phyloP scores from a whole-genome alignment of 2,797 vertebrate species.

The Apogon talboti region DNA sequence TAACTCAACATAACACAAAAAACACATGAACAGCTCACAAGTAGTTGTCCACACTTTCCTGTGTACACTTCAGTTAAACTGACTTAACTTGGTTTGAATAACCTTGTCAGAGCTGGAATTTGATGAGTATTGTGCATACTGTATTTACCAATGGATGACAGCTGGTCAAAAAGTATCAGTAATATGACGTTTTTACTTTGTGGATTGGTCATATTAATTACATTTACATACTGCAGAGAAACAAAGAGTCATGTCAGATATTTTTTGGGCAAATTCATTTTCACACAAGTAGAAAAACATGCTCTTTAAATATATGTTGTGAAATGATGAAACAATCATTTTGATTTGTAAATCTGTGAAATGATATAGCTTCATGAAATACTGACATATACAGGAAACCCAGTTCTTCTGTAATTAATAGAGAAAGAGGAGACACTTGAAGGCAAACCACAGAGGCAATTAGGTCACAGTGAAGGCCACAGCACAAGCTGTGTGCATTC shows the following conservation, averaged over 20 bases:
- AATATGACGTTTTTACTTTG: not conserved
- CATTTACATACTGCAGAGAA: not conserved
- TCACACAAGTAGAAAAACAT: not conserved
- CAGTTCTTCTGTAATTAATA: not conserved
- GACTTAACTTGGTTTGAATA: no score
- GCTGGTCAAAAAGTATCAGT: not conserved
- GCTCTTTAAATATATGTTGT: not conserved
- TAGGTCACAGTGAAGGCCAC: conserved; percentile 23
- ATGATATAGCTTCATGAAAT: not conserved
- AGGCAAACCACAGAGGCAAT: conserved; percentile 7
- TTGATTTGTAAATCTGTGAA: not conserved
- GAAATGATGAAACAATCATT: not conserved
- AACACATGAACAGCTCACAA: no score
- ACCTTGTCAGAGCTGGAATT: no score
- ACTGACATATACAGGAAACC: not conserved
- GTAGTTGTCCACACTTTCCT: no score
- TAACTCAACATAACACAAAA: no score
- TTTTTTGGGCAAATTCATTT: not conserved
- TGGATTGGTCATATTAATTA: not conserved
- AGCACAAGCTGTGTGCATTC: conserved; percentile 32
- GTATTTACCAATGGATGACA: no score
- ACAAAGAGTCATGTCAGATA: not conserved
- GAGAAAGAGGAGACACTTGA: not conserved
- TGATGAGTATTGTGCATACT: no score
- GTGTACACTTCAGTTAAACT: no score